These are phyloP conservation scores for Acromyrmex echinatior DNA, from an alignment of 1,140 invertebrate species.

Conservation along the genomic window DNA sequence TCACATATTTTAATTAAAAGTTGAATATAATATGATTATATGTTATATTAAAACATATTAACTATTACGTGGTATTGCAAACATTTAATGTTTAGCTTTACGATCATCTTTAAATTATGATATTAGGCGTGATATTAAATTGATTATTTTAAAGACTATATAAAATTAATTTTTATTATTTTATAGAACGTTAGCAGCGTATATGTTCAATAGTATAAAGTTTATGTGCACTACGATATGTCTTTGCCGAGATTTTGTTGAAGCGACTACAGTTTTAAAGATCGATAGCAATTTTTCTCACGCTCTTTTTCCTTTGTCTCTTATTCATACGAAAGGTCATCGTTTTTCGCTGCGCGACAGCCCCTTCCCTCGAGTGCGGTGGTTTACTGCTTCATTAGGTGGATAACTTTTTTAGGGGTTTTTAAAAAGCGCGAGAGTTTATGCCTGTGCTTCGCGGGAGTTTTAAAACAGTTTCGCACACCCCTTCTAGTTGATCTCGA, in stretches of 20 bases:
- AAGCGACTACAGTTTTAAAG: not conserved
- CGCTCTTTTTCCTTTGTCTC: slow-evolving; percentile 27
- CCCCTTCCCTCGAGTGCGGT: slow-evolving; percentile 54
- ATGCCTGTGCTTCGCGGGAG: slow-evolving; percentile 76
- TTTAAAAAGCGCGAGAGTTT: slow-evolving; percentile 81
- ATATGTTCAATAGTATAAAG: not conserved
- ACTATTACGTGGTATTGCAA: not conserved
- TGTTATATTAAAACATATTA: slow-evolving; percentile 17
- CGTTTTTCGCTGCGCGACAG: slow-evolving; percentile 64
- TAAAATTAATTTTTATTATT: not conserved
- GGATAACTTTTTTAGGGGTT: slow-evolving; percentile 79
- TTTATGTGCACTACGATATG: not conserved
- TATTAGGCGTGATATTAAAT: not conserved
- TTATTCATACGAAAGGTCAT: slow-evolving; percentile 55
- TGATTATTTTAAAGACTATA: not conserved
- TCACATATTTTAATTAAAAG: slow-evolving; percentile 45
- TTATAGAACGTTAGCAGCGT: not conserved
- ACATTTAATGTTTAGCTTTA: slow-evolving; percentile 8
- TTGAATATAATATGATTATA: slow-evolving; percentile 24
- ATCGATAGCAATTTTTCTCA: slow-evolving; percentile 38
- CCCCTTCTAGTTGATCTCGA: slow-evolving; percentile 48
- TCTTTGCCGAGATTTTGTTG: slow-evolving; percentile 17
- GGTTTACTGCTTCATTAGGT: slow-evolving; percentile 78
- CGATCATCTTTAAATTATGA: slow-evolving; percentile 20
- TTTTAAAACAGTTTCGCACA: slow-evolving; percentile 81